Conservation (phyloP, 2,113 vertebrate genomes). For the Microcebus griseorufus region DNA sequence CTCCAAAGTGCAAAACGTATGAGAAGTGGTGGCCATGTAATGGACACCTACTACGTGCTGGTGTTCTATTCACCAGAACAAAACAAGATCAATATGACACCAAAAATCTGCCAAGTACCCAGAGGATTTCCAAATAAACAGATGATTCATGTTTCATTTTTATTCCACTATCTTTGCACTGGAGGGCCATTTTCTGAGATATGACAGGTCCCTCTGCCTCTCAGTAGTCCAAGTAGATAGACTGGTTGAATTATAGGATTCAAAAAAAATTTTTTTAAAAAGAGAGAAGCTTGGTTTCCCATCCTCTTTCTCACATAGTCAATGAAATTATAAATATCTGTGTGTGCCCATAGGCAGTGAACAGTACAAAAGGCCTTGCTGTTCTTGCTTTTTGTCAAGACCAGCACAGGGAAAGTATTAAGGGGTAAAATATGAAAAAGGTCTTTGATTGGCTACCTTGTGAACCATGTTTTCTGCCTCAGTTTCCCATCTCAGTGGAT, state of each 20-base stretch:
- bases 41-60: background rate
- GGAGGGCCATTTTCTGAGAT: background rate
- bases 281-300: background rate
- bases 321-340: background rate
- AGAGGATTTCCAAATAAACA: background rate
- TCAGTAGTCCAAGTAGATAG: background rate
- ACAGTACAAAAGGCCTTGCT: background rate
- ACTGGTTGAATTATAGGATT: background rate
- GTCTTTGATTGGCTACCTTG: background rate
- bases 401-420: background rate
- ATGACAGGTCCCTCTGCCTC: background rate
- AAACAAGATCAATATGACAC: background rate
- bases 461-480: conserved; percentile 32
- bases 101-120: background rate
- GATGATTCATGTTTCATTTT: background rate
- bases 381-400: background rate
- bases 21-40: background rate
- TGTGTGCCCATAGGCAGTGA: background rate
- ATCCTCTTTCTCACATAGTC: background rate
- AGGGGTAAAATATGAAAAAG: background rate
- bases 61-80: background rate
- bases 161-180: background rate
- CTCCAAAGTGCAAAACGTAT: background rate
- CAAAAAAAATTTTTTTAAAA: background rate
- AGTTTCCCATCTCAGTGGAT: background rate